These are phyloP conservation scores for Eupithecia abbreviata DNA, from an alignment of 2,888 invertebrate species.

Conservation along the genomic window DNA sequence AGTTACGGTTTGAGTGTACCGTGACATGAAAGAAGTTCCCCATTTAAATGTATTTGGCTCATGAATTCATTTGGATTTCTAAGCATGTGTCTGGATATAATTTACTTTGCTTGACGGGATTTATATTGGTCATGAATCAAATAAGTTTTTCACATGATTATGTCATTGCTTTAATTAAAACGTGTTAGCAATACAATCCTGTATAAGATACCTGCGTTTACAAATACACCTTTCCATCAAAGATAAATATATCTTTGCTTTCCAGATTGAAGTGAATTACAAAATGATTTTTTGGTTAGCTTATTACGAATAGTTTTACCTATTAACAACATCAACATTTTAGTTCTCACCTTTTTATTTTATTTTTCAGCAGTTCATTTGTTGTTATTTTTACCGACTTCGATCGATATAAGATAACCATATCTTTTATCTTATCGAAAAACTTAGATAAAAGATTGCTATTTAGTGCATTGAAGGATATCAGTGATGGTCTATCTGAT, in stretches of 20 bases:
- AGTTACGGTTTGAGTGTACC: constrained; percentile 24
- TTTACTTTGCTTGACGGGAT: neutral
- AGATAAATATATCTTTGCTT: neutral
- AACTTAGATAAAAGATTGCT: neutral
- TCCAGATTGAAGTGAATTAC: neutral
- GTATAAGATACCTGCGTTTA: neutral
- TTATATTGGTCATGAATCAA: neutral
- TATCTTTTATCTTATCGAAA: constrained; percentile 10
- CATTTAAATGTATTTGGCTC: constrained; percentile 23
- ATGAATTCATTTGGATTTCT: constrained; percentile 15
- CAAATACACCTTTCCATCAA: neutral
- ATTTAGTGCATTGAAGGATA: constrained; percentile 14
- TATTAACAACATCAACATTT: neutral
- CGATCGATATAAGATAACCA: too few relatives aligned
- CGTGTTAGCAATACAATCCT: neutral
- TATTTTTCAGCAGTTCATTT: neutral
- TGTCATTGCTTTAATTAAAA: neutral
- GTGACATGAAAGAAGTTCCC: constrained; percentile 21
- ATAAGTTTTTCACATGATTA: neutral
- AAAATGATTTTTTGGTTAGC: neutral
- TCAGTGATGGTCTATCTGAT: constrained; percentile 30
- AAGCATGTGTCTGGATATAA: constrained; percentile 3
- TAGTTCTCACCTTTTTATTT: neutral
- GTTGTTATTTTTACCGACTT: neutral
- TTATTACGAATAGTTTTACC: neutral